Evolutionary conservation across 2,888 invertebrate species (phyloP).

Genomic region (Lepidochitona cinerea): DNA sequence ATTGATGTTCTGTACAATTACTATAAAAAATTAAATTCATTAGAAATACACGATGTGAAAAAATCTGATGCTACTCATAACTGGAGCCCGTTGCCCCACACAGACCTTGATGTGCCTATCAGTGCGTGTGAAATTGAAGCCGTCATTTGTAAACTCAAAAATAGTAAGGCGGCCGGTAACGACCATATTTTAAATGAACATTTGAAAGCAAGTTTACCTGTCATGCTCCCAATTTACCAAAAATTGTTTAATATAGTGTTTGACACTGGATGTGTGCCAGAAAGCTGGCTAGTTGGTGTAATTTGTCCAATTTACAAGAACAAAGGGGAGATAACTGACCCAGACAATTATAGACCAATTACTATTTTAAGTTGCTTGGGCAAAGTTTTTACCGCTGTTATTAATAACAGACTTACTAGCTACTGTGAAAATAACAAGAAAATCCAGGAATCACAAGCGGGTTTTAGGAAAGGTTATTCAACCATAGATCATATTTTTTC

Average conservation of each 20-base stretch:
- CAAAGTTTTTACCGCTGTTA: neutral
- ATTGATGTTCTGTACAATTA: no score
- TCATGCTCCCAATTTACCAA: neutral
- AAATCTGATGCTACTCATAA: no score
- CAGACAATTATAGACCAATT: neutral
- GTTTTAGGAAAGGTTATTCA: neutral
- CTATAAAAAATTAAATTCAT: no score
- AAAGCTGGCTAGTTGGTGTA: neutral
- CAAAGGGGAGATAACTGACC: neutral
- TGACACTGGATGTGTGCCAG: neutral
- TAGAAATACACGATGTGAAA: no score
- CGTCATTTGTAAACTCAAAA: neutral
- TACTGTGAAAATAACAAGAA: neutral
- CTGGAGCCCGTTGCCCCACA: no score
- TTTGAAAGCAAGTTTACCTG: neutral
- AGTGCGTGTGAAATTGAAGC: neutral
- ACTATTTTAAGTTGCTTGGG: neutral
- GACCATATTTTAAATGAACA: neutral
- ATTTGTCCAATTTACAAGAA: constrained; percentile 5
- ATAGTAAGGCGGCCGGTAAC: neutral
- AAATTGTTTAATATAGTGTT: neutral
- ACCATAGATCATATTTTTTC: neutral
- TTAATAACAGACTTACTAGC: neutral
- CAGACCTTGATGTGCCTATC: neutral
- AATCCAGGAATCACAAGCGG: neutral